Conservation (phyloP, 2,113 vertebrate genomes). For the Eleginops maclovinus region DNA sequence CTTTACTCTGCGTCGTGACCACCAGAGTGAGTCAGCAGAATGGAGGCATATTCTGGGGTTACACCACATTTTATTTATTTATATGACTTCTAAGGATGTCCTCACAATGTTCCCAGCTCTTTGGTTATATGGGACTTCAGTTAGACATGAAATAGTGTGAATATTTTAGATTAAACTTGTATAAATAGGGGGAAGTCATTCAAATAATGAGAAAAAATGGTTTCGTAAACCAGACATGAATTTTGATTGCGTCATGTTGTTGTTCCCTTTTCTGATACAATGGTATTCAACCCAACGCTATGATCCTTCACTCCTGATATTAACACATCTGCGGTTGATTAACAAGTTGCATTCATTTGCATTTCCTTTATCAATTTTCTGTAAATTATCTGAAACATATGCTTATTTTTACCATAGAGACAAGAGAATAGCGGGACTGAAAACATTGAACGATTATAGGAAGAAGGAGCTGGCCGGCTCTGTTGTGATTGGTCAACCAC, state of each 20-base stretch:
- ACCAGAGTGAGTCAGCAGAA: slow-evolving; percentile 40
- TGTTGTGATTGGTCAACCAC: too few species aligned
- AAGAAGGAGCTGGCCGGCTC: too few species aligned
- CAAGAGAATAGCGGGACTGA: background rate
- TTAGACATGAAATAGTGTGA: background rate
- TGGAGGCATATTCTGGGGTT: background rate
- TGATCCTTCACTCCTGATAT: too few species aligned
- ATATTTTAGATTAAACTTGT: background rate
- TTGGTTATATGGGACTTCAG: background rate
- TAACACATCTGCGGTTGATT: too few species aligned
- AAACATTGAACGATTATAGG: background rate
- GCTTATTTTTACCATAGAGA: background rate
- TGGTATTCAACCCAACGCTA: too few species aligned
- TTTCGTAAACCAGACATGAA: too few species aligned
- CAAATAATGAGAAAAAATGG: background rate
- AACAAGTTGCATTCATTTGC: too few species aligned
- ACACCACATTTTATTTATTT: slow-evolving; percentile 10
- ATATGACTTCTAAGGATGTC: background rate
- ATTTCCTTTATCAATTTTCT: background rate
- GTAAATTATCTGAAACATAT: background rate
- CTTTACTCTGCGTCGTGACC: slow-evolving; percentile 30
- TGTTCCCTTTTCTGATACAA: background rate
- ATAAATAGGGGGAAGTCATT: background rate
- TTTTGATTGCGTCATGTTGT: background rate
- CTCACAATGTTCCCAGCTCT: slow-evolving; percentile 8